phyloP scores from a whole-genome alignment of 2,797 vertebrate species.

The Pipistrellus pygmaeus region DNA sequence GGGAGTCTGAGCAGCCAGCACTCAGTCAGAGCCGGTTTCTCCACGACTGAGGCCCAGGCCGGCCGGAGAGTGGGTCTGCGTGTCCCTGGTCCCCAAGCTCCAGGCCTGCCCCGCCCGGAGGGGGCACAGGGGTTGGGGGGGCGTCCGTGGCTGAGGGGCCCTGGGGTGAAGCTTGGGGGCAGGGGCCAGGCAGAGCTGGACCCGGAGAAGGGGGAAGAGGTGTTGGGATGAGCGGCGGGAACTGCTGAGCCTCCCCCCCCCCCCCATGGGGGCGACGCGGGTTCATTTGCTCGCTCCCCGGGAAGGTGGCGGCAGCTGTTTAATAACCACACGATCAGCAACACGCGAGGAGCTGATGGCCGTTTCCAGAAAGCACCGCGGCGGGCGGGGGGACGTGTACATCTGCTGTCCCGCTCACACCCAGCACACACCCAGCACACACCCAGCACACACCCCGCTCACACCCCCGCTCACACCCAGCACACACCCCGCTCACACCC shows the following conservation, averaged over 20 bases:
- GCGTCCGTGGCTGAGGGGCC: rapidly evolving
- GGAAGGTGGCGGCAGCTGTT: constrained; percentile 62
- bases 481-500: too few species aligned
- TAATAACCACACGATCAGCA: constrained; percentile 68
- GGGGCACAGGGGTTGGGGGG: rapidly evolving
- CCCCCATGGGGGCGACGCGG: constrained; percentile 51
- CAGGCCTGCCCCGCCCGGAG: rapidly evolving
- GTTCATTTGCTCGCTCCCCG: background rate
- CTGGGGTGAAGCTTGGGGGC: background rate
- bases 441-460: too few species aligned
- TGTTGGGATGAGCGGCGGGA: background rate
- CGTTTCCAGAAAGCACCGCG: constrained; percentile 58
- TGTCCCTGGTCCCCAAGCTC: background rate
- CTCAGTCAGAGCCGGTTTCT: background rate
- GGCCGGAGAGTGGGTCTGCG: too few species aligned
- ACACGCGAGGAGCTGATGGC: constrained; percentile 67
- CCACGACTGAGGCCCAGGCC: rapidly evolving
- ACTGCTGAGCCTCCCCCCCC: background rate
- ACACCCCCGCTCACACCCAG: too few species aligned
- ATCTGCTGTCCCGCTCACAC: constrained; percentile 51
- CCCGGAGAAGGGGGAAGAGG: constrained; percentile 23
- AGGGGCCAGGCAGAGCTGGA: background rate
- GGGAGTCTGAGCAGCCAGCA: background rate
- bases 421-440: too few species aligned
- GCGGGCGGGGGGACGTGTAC: constrained; percentile 28